Evolutionary conservation across 2,113 vertebrate genomes (phyloP).

Genomic region (Cettia cetti): DNA sequence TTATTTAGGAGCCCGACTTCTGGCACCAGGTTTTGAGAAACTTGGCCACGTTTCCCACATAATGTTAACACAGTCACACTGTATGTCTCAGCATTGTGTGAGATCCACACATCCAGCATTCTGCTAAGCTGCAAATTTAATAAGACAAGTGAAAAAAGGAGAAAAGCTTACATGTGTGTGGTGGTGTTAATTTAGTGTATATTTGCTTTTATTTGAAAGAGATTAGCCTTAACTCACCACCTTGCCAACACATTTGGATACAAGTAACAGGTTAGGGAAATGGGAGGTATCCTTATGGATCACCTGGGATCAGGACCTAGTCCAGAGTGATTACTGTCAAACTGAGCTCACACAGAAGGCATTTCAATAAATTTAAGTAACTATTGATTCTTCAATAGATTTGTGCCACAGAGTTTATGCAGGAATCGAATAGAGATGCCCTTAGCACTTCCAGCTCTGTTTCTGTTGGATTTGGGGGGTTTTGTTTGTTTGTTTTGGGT

Average conservation of each 20-base stretch:
- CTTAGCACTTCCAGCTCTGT: background rate
- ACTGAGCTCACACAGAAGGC: background rate
- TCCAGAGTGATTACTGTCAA: background rate
- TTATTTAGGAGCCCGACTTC: constrained; percentile 13
- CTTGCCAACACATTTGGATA: background rate
- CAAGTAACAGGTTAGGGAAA: background rate
- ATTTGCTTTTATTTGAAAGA: constrained; percentile 11
- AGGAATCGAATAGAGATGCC: background rate
- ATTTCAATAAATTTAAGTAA: background rate
- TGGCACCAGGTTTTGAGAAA: constrained; percentile 23
- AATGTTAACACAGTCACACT: constrained; percentile 11
- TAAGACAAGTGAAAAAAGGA: background rate
- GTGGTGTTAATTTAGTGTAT: background rate
- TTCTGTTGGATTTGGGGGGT: background rate
- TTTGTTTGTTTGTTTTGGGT: too few species aligned
- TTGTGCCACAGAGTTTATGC: background rate
- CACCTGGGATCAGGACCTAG: background rate
- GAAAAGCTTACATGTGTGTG: background rate
- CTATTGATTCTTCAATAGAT: background rate
- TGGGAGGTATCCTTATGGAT: background rate
- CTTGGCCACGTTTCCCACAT: background rate
- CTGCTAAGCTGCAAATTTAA: constrained; percentile 41
- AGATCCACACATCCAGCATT: background rate
- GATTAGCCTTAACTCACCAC: background rate
- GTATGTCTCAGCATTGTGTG: background rate